A percentile compares a stretch with the other conserved stretches of the same genome.
Evolutionary conservation across 2,797 vertebrate genomes (phyloP).

Genomic region (Hylomyscus alleni): DNA sequence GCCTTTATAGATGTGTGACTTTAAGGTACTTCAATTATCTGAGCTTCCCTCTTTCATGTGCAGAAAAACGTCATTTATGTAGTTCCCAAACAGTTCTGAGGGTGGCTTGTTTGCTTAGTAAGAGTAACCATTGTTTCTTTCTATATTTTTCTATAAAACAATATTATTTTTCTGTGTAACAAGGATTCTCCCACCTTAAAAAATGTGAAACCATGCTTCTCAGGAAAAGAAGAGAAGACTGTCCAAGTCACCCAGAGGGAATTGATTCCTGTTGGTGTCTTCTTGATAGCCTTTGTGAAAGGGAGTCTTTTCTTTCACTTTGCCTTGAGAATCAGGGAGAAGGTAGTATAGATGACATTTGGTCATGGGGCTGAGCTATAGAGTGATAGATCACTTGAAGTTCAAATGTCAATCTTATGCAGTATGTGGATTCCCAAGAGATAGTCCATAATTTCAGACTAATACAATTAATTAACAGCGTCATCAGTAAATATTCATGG

Average conservation of each 20-base stretch:
- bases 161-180: not conserved
- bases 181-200: not conserved
- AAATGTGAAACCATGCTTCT: not conserved
- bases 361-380: not conserved
- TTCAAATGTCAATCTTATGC: not conserved
- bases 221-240: not conserved
- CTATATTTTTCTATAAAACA: not conserved
- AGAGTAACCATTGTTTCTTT: not conserved
- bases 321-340: not conserved
- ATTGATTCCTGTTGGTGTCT: not conserved
- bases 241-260: not conserved
- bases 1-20: not conserved
- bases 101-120: not conserved
- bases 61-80: not conserved
- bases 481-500: not conserved
- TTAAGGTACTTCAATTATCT: not conserved
- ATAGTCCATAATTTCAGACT: not conserved
- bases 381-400: not conserved
- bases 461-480: not conserved
- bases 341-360: not conserved
- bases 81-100: constrained; percentile 10
- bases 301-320: not conserved
- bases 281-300: not conserved
- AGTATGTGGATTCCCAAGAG: not conserved
- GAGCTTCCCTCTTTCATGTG: not conserved